These are phyloP conservation scores for Zaprionus capensis DNA, from an alignment of 1,140 invertebrate species.

Conservation along the genomic window DNA sequence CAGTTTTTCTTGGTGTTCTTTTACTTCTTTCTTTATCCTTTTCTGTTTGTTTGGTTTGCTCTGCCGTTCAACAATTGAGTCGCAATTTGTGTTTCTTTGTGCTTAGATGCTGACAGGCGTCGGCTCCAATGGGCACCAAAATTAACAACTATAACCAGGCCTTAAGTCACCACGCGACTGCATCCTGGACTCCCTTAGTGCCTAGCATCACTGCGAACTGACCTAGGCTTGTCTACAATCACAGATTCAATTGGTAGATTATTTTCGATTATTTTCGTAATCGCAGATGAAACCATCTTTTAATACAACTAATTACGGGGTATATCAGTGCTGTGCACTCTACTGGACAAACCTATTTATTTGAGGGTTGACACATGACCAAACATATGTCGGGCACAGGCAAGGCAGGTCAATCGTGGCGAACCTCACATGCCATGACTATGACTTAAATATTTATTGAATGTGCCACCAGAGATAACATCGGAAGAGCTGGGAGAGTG, in stretches of 20 bases:
- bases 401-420: constrained; percentile 34
- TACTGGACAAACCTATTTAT: neutral
- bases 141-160: constrained; percentile 39
- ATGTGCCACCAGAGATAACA: constrained; percentile 35
- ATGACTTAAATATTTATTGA: constrained; percentile 69
- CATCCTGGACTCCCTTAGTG: neutral
- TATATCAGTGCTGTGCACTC: neutral
- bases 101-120: constrained; percentile 1
- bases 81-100: constrained; percentile 59
- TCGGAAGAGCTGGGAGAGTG: neutral
- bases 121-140: constrained; percentile 31
- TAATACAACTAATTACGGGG: neutral
- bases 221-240: too few species aligned
- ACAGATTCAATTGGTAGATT: neutral
- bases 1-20: constrained; percentile 17
- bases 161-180: neutral
- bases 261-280: neutral
- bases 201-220: too few species aligned
- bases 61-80: constrained; percentile 58
- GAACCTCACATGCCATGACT: constrained; percentile 20
- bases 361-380: constrained; percentile 14
- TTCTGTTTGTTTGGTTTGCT: constrained; percentile 28
- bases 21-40: constrained; percentile 19
- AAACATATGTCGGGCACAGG: constrained; percentile 1
- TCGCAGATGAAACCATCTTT: neutral